phyloP scores from a whole-genome alignment of 1,140 invertebrate genomes.

The Scaptomyza montana region DNA sequence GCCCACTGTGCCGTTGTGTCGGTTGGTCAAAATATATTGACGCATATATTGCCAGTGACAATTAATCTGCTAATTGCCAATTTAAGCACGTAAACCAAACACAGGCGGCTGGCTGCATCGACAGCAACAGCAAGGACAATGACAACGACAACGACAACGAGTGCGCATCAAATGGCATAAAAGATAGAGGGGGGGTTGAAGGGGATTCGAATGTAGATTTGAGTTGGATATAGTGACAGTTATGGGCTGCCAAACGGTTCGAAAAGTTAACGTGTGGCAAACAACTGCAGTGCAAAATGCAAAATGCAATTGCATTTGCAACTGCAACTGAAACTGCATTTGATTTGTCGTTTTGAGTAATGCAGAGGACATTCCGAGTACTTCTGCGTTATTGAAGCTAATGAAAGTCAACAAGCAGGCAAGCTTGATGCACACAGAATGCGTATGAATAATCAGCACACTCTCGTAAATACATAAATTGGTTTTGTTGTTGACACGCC shows the following conservation, averaged over 20 bases:
- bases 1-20: conserved; percentile 26
- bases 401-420: conserved; percentile 64
- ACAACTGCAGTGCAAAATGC: conserved; percentile 18
- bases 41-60: conserved; percentile 81
- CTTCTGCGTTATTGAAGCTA: conserved; percentile 72
- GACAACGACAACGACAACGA: conserved; percentile 48
- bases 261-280: conserved; percentile 40
- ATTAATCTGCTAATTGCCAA: conserved; percentile 82
- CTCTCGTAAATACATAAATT: conserved; percentile 77
- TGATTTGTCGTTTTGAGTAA: conserved; percentile 63
- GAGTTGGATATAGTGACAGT: conserved; percentile 30
- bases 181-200: conserved; percentile 4
- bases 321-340: conserved; percentile 63
- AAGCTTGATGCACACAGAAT: conserved; percentile 17
- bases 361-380: conserved; percentile 60
- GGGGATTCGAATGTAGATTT: too few relatives aligned
- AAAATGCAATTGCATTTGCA: conserved; percentile 17
- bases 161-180: conserved; percentile 35
- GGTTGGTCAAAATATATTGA: conserved; percentile 76
- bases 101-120: conserved; percentile 60
- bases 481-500: conserved; percentile 72
- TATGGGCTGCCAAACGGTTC: conserved; percentile 58
- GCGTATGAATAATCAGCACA: conserved; percentile 72
- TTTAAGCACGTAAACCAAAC: conserved; percentile 82
- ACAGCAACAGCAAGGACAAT: conserved; percentile 5